A percentile compares a stretch with the other conserved stretches of the same genome.
phyloP scores from a whole-genome alignment of 2,113 vertebrate species.

The Pholis gunnellus region DNA sequence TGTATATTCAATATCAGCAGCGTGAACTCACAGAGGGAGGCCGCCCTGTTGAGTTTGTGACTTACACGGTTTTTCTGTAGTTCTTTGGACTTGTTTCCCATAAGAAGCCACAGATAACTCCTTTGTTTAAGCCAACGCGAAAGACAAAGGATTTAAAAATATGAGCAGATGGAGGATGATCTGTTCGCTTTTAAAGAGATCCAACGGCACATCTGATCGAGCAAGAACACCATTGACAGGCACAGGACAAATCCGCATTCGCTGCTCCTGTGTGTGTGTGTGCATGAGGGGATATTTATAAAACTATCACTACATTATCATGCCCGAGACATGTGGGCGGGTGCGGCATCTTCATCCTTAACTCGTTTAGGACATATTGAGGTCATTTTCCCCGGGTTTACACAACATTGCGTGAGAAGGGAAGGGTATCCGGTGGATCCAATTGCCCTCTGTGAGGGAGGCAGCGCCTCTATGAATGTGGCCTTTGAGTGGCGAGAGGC shows the following conservation, averaged over 20 bases:
- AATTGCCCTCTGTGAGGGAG: conserved; percentile 79
- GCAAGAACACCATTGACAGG: conserved; percentile 24
- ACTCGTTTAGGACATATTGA: conserved; percentile 80
- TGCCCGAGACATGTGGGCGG: conserved; percentile 74
- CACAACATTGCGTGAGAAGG: conserved; percentile 84
- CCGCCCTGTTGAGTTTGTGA: background rate
- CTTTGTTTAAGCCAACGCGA: conserved; percentile 15
- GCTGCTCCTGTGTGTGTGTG: conserved; percentile 39
- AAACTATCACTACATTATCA: conserved; percentile 63
- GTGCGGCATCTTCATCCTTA: conserved; percentile 70
- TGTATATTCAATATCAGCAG: background rate
- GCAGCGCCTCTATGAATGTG: conserved; percentile 82
- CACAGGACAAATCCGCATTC: conserved; percentile 19
- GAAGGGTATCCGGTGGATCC: conserved; percentile 81
- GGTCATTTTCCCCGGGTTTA: conserved; percentile 79
- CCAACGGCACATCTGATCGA: conserved; percentile 33
- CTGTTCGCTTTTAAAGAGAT: conserved; percentile 22
- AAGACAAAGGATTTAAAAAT: conserved; percentile 32
- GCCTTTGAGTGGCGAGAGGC: conserved; percentile 82
- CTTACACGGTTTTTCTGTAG: background rate
- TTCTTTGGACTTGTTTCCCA: conserved; percentile 5
- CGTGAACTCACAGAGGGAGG: background rate
- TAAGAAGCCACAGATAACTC: conserved; percentile 4
- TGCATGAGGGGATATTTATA: conserved; percentile 40
- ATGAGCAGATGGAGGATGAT: conserved; percentile 55